Conservation (phyloP, 2,888 invertebrate species). For the Pollenia labialis region DNA sequence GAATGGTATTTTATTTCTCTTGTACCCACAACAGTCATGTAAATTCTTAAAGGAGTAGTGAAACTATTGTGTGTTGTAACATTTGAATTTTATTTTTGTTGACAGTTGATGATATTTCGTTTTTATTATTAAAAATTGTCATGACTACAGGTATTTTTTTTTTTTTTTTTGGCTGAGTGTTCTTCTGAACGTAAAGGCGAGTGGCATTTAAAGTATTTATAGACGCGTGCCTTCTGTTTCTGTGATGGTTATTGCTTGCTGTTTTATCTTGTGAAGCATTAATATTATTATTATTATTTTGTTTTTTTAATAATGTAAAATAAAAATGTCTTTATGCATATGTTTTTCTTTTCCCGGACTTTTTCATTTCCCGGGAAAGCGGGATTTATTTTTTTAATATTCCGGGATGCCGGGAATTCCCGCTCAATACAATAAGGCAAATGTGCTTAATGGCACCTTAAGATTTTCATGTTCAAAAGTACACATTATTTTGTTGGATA, state of each 20-base stretch:
- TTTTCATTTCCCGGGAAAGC: too few relatives aligned
- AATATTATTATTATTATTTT: conserved; percentile 47
- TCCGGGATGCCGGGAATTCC: too few relatives aligned
- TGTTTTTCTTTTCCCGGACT: too few relatives aligned
- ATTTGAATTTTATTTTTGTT: conserved; percentile 24
- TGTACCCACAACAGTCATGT: conserved; percentile 27
- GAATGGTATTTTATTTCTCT: neutral
- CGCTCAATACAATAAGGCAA: too few relatives aligned
- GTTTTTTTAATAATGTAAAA: conserved; percentile 22
- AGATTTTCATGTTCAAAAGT: too few relatives aligned
- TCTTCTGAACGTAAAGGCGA: conserved; percentile 17
- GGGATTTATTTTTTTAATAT: too few relatives aligned
- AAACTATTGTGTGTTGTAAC: conserved; percentile 1
- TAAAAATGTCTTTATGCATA: conserved; percentile 72
- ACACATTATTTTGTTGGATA: too few relatives aligned
- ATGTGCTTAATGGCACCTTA: too few relatives aligned
- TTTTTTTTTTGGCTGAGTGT: neutral
- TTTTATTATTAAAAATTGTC: conserved; percentile 44
- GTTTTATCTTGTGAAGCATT: conserved; percentile 14
- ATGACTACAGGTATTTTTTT: conserved; percentile 21
- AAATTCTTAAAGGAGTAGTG: conserved; percentile 24
- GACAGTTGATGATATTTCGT: conserved; percentile 20
- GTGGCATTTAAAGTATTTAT: conserved; percentile 46
- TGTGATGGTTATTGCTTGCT: conserved; percentile 15
- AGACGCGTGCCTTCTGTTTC: conserved; percentile 59